Base-by-base conservation (phyloP, 2,888 invertebrate genomes). In the Cenopis cana region DNA sequence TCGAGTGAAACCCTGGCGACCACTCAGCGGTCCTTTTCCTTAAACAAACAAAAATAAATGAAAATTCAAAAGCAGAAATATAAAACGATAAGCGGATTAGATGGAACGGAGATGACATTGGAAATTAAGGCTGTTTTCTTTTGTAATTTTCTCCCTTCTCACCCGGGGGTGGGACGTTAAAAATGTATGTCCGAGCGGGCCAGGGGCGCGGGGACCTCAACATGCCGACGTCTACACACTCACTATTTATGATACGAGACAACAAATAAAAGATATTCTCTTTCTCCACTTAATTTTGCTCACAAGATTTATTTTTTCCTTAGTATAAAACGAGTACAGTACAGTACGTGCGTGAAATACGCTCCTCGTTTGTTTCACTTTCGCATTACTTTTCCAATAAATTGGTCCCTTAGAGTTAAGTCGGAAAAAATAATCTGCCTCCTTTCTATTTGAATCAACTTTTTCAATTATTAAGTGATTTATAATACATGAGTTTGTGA, bases 41-140 rank as follows among this genome's bases (percentile, higher is more conserved):
- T 89, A 91, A 90, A 91, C 90, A 92, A 93, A 91, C 91, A 87
- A 90, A 90, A 92, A 91, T 89, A 92, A 92, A 93, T 92, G 90
- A 93, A 92, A 92, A 93, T 91, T 93, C 91, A 91, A 89, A 91
- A 90, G 87, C 89, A 90, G 83, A 91, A 92, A 93, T 90, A 93
- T 91, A 92, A 85, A 92, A 90, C 91, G 91, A 90, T 93, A 93
- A 93, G 93, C 93, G 89, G 93, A 93, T 93, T 93, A 93, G 88
- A 89, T 86, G 89, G 90, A 90, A 88, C 92, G 92, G 93, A 93
- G 92, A 93, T 93, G 93, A 93, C 93, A 92, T 92, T 93, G 92
- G 93, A 93, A 93, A 93, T 93, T 93, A 93, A 93, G 93, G 92
- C 85, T 92, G 92, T 93, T 93, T 93, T 92, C 91, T 90, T 93